phyloP scores from a whole-genome alignment of 2,797 vertebrate species.

The Chelon labrosus region DNA sequence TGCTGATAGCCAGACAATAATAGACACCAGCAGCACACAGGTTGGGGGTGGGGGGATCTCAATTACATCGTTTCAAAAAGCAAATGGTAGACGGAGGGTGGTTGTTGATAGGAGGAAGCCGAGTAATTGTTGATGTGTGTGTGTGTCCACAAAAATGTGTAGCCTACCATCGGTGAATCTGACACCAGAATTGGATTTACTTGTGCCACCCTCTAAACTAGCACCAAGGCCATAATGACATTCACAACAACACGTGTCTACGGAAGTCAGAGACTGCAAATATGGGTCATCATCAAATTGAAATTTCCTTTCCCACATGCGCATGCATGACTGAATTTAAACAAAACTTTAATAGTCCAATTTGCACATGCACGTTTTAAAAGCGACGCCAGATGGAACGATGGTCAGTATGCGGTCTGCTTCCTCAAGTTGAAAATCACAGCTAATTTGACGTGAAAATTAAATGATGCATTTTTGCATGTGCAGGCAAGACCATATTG shows the following conservation, averaged over 20 bases:
- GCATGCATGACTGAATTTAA: not conserved
- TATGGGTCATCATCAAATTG: not conserved
- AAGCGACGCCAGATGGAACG: not conserved
- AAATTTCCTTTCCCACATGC: not conserved
- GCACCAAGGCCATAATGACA: constrained; percentile 11
- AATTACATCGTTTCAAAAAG: constrained; percentile 63
- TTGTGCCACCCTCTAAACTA: constrained; percentile 39
- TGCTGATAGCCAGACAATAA: constrained; percentile 68
- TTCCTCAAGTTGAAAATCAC: not conserved
- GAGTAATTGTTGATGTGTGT: constrained; percentile 46
- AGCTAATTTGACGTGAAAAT: not conserved
- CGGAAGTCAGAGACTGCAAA: not conserved
- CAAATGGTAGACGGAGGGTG: constrained; percentile 43
- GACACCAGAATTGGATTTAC: constrained; percentile 42
- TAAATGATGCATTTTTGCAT: too few relatives aligned
- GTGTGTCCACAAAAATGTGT: constrained; percentile 30
- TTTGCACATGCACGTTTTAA: not conserved
- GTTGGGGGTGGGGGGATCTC: constrained; percentile 35
- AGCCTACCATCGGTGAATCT: constrained; percentile 62
- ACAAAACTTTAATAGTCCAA: not conserved
- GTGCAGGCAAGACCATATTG: too few relatives aligned
- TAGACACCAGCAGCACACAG: constrained; percentile 50
- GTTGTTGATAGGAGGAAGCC: constrained; percentile 52
- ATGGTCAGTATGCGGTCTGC: not conserved
- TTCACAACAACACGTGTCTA: not conserved